phyloP scores from a whole-genome alignment of 2,113 vertebrate genomes.

The Otocyon megalotis region DNA sequence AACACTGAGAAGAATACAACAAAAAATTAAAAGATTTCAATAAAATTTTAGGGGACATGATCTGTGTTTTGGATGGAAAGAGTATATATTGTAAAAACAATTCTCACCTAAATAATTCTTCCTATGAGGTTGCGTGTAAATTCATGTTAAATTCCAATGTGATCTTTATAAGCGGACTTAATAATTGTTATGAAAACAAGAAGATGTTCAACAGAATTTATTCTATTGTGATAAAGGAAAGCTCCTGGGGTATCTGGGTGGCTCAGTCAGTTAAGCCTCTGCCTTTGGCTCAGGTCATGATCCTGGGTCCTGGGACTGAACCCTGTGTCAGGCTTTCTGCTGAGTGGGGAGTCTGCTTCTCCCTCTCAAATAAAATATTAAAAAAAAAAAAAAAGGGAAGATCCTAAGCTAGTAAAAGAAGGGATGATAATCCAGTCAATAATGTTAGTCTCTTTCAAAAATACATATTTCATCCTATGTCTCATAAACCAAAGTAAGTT shows the following conservation, averaged over 20 bases:
- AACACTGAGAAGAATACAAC: not conserved
- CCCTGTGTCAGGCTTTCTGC: not conserved
- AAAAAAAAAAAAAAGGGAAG: not conserved
- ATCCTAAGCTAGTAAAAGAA: not conserved
- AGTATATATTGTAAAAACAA: not conserved
- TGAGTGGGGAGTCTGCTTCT: not conserved
- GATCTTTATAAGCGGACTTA: slow-evolving; percentile 1
- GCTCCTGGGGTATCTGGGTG: not conserved
- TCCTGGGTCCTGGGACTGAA: not conserved
- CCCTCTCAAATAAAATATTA: not conserved
- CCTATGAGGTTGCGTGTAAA: not conserved
- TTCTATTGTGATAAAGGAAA: not conserved
- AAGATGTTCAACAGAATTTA: slow-evolving; percentile 28
- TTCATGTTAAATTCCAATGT: slow-evolving; percentile 28
- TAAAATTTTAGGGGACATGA: not conserved
- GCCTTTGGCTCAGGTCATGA: not conserved
- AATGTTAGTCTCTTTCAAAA: not conserved
- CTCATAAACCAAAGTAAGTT: slow-evolving; percentile 32
- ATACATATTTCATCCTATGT: not conserved
- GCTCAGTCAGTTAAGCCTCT: too few relatives aligned
- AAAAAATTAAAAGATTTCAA: slow-evolving; percentile 20
- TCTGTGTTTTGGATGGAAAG: slow-evolving; percentile 12
- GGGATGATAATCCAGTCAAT: not conserved
- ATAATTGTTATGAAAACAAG: slow-evolving; percentile 37
- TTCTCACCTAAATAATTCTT: not conserved